phyloP scores from a whole-genome alignment of 2,113 vertebrate genomes.

The Ctenodactylus gundi region DNA sequence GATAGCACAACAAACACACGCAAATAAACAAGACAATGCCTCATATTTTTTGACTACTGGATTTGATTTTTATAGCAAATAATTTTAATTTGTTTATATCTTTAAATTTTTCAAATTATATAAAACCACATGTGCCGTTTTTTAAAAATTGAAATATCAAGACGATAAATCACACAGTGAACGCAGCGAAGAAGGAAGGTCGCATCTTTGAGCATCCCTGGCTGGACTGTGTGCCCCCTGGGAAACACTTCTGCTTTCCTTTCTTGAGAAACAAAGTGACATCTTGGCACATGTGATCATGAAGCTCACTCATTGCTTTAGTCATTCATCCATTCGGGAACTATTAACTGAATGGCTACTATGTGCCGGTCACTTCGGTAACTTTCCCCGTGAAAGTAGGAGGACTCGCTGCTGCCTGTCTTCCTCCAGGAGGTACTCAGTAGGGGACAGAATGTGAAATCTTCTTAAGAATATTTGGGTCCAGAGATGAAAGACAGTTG shows the following conservation, averaged over 20 bases:
- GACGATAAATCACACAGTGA: neutral
- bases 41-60: neutral
- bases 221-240: neutral
- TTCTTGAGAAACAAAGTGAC: neutral
- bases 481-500: neutral
- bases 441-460: neutral
- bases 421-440: neutral
- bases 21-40: neutral
- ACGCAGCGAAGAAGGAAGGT: neutral
- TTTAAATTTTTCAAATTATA: neutral
- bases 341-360: neutral
- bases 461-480: neutral
- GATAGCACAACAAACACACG: neutral
- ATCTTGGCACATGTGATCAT: neutral
- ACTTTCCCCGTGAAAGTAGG: neutral
- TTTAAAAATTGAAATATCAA: neutral
- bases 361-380: neutral
- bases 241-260: neutral
- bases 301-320: neutral
- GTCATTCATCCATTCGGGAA: neutral
- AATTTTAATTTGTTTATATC: neutral
- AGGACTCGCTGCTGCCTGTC: neutral
- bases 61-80: neutral
- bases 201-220: neutral
- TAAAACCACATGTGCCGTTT: neutral